Evolutionary conservation across 1,140 invertebrate species (phyloP), one percentile per base, ranked within the genome.

Genomic region (Bombus sylvicola): DNA sequence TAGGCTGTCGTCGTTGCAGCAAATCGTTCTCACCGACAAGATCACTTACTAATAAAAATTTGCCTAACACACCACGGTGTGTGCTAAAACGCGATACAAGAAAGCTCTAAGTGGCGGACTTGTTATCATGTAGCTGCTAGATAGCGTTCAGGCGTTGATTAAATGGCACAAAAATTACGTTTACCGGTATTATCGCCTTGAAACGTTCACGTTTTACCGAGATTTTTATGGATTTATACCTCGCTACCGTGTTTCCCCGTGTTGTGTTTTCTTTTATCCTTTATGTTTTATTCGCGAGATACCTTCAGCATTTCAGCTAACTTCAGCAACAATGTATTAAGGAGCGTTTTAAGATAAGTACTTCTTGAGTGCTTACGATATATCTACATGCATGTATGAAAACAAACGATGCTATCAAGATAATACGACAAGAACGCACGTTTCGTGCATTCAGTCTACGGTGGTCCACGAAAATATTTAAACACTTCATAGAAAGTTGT

Each of bases 31-130:
- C 72, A n/a, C 64, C 66, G 64, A 71, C 22, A 41, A 79, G 72
- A 53, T 41, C 68, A 72, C 53, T 31, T 47, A 72, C 31, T 91
- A 86, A 87, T 72, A 47, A 47, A 73, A 53, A 64, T 88, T 81
- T 74, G 89, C 87, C 66, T 83, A 88, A 83, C 75, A 59, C 64
- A 77, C n/a, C 12, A n/a, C 62, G 69, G 53, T 57, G 57, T n/a
- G 66, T 59, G 83, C 57, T 85, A 80, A 85, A 73, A 12, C 75
- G 80, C 41, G 77, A 71, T 74, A 83, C 69, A 85, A 80, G 43
- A 77, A 89, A 83, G 69, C 74, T 82, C 79, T 89, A 89, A 89
- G 79, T 80, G 79, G 57, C 41, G 53, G 66, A 31, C 62, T 39
- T 71, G 62, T 89, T 76, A 82, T 81, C 88, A 76, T 57, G 64